Evolutionary conservation across 2,797 vertebrate species (phyloP), one percentile per base, ranked within the genome.

Genomic region (Eupleurogrammus muticus): DNA sequence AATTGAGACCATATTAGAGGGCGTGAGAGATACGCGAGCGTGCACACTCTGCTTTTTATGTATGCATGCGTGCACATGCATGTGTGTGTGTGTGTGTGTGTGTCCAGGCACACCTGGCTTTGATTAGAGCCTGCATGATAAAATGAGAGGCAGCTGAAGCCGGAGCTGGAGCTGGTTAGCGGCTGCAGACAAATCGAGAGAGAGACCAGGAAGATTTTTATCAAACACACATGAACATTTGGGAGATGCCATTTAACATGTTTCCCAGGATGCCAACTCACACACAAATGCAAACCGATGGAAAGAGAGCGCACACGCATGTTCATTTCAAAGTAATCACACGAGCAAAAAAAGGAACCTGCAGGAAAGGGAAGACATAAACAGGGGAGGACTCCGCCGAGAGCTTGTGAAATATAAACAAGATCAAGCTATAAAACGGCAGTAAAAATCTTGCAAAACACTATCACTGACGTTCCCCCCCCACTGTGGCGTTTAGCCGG

Each of bases 131-230:
- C 79, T 70, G 81, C 79, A 91, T 90, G 88, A 90, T 87, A 90
- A 89, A 92, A 93, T 88, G 79, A 84, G 84, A 91, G 87, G 80
- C 88, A 92, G 89, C 88, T 89, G 91, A 92, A 85, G 77, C 77
- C 77, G 61, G 83, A 77, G 79, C 90, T 91, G 90, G 87, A 87
- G 86, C 84, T 92, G 86, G 88, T 93, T 92, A 92, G 85, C 12
- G 70, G 81, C 85, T 85, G 88, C 83, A 77, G 85, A 90, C 85
- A 85, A 90, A 89, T 85, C 77, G n/a, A n/a, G 77, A 83, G 79
- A 87, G 81, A 82, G 87, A 91, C 83, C 77, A 87, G 91, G 81
- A 90, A 88, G 87, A 88, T 89, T 91, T 92, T 93, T 88, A 92
- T 93, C 89, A 90, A 90, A 90, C 82, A 55, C 91, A 90, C 85